Conservation (phyloP, 2,113 vertebrate species). For the Aegotheles bennettii region DNA sequence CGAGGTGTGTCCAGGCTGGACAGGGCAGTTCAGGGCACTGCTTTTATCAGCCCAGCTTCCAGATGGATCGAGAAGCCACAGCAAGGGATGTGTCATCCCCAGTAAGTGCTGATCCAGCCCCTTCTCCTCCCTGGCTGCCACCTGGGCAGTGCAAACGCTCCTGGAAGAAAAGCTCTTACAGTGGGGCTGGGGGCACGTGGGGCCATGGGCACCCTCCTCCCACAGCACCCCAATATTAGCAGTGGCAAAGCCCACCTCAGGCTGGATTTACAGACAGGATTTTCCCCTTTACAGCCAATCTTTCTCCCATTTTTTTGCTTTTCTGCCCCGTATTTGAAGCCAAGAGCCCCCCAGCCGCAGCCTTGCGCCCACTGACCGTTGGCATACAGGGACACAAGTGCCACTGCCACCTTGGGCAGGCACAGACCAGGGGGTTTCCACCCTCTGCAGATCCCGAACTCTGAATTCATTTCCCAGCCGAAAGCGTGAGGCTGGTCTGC, state of each 20-base stretch:
- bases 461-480: neutral
- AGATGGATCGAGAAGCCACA: neutral
- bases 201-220: neutral
- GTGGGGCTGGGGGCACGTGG: neutral
- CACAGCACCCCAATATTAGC: neutral
- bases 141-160: rapidly evolving
- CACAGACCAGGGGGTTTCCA: neutral
- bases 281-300: neutral
- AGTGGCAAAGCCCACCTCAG: neutral
- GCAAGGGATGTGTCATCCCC: neutral
- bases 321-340: neutral
- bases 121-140: neutral
- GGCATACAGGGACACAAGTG: neutral
- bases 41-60: neutral
- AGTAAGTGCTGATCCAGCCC: neutral
- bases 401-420: neutral
- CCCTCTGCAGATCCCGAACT: neutral
- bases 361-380: rapidly evolving
- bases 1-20: neutral
- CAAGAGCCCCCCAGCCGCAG: neutral
- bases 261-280: neutral
- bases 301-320: neutral
- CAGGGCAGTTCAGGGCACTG: neutral
- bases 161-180: neutral
- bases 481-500: rapidly evolving